phyloP scores from a whole-genome alignment of 30 jellyfish, hydroid and myxozoan species.

The Hydra vulgaris region DNA sequence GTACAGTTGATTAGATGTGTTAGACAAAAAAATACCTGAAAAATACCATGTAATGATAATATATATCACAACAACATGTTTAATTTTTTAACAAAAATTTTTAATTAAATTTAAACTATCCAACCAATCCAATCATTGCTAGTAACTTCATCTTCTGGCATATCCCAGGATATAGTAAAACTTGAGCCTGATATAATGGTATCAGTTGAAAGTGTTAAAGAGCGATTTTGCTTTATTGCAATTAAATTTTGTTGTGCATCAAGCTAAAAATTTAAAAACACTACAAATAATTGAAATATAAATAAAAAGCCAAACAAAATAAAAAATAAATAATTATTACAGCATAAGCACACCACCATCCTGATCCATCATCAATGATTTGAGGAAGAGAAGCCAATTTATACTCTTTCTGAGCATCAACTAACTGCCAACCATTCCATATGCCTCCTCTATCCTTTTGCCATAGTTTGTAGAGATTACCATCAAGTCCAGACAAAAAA shows the following conservation, averaged over 20 bases:
- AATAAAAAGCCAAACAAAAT: neutral
- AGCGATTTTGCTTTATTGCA: constrained; percentile 56
- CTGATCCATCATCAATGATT: constrained; percentile 57
- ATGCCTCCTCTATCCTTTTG: constrained; percentile 58
- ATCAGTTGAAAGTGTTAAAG: constrained; percentile 40
- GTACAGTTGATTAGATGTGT: constrained; percentile 46
- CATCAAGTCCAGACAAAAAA: constrained; percentile 45
- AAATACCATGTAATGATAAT: too few species aligned
- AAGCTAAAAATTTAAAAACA: neutral
- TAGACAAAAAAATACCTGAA: constrained; percentile 64
- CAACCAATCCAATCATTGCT: constrained; percentile 88
- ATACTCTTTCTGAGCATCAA: constrained; percentile 33
- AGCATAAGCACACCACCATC: constrained; percentile 96
- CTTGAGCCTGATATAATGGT: constrained; percentile 31
- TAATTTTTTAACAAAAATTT: too few species aligned
- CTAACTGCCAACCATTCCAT: constrained; percentile 70
- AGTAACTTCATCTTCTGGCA: constrained; percentile 89
- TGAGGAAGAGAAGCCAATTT: constrained; percentile 54
- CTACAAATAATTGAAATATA: neutral
- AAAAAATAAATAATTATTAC: constrained; percentile 19
- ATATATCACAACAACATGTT: neutral
- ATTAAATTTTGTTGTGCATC: constrained; percentile 33
- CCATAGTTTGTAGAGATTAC: constrained; percentile 74
- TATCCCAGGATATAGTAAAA: constrained; percentile 64
- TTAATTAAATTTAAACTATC: constrained; percentile 13